phyloP scores from a whole-genome alignment of 2,797 vertebrate genomes.

The Steatocranus sp. region DNA sequence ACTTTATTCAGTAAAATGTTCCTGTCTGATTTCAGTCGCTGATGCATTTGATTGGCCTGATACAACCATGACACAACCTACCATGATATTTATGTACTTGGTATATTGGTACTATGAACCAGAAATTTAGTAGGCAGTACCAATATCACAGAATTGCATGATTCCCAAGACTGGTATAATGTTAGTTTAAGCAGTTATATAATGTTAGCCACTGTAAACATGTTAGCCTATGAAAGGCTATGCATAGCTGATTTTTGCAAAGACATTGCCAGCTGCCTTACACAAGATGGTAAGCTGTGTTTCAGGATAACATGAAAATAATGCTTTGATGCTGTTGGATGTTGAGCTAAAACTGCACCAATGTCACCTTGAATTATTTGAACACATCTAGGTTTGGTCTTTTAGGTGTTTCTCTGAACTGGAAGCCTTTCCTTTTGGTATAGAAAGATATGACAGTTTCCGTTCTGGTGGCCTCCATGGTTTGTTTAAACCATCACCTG shows the following conservation, averaged over 20 bases:
- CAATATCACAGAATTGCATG: background rate
- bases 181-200: background rate
- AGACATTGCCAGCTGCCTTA: background rate
- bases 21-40: background rate
- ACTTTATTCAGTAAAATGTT: background rate
- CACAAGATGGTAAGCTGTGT: background rate
- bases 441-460: background rate
- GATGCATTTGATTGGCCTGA: background rate
- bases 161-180: background rate
- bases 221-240: background rate
- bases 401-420: background rate
- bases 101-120: background rate
- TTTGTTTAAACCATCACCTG: background rate
- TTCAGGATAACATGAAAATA: background rate
- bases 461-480: background rate
- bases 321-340: background rate
- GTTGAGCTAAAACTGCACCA: background rate
- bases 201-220: background rate
- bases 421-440: background rate
- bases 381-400: background rate
- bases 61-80: background rate
- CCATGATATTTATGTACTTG: background rate
- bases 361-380: background rate
- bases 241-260: background rate
- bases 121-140: background rate